Conservation (phyloP, 2,113 vertebrate genomes). For the Neogale vison region DNA sequence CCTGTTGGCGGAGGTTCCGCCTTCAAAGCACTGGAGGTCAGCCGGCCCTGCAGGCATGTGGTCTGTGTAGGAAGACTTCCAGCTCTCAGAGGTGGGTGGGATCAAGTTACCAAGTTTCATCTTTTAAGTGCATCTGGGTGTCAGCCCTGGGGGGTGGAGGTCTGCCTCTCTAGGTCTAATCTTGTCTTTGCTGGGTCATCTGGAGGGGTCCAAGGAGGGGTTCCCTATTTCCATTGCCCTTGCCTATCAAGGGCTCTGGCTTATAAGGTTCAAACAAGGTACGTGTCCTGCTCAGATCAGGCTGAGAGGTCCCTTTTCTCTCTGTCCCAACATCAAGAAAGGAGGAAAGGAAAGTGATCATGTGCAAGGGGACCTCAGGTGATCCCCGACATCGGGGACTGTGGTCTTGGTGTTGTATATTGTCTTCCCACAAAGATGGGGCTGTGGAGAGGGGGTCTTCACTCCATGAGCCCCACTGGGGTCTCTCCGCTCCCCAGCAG, state of each 20-base stretch:
- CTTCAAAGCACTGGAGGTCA: neutral
- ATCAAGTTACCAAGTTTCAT: neutral
- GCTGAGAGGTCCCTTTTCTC: neutral
- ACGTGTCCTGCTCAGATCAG: neutral
- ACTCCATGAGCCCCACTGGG: fast-evolving
- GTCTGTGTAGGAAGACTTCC: neutral
- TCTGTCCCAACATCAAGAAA: fast-evolving
- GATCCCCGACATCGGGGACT: neutral
- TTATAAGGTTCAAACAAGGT: fast-evolving
- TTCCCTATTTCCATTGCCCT: neutral
- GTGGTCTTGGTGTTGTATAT: fast-evolving
- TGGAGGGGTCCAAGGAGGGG: fast-evolving
- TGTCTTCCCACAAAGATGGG: neutral
- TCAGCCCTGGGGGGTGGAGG: neutral
- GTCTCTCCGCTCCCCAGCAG: too few species aligned
- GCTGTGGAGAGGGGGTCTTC: neutral
- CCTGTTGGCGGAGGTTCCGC: neutral
- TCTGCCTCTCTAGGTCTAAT: neutral
- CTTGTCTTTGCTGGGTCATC: neutral
- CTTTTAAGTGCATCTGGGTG: neutral
- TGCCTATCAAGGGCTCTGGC: too few species aligned
- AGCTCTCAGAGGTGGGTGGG: neutral
- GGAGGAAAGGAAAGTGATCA: neutral
- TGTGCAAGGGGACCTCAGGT: fast-evolving
- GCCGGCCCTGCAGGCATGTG: neutral